Base-by-base conservation (phyloP, 1,140 invertebrate genomes). In the Lordiphosa mommai region DNA sequence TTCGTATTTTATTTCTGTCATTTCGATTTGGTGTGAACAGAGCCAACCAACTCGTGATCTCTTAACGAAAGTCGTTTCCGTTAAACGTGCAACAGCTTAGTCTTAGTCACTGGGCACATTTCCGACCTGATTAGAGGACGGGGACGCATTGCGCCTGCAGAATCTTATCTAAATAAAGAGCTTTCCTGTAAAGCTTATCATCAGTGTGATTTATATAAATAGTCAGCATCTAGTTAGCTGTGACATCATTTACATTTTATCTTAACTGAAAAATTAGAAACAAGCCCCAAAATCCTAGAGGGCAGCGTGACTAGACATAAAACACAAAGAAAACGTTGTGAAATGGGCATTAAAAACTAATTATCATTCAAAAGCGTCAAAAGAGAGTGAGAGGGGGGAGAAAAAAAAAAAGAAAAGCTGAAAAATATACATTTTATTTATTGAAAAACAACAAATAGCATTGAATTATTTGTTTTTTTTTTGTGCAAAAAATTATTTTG, bases 401-500 rank as follows among this genome's bases (percentile, higher is more conserved):
- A 23, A 27, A 30, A n/a, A 17, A 40, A 20, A 38, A 20, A n/a
- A 43, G 40, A 33, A 14, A 29, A 52, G 23, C 27, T n/a, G 6
- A 44, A 55, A 16, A 47, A 38, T 53, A 63, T 64, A 48, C 53
- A 56, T 51, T 68, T 50, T 59, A 80, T 68, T 68, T 80, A 48
- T 51, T 55, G 59, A 49, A 74, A 61, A 80, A 71, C 57, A 71
- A 68, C 68, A 82, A 71, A 61, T 33, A 63, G 23, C 66, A 76
- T 59, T 74, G 64, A 51, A 55, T 70, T 66, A 63, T 73, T 66
- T 47, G 43, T 41, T 33, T 65, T 56, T 65, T 66, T 58, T 67
- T 64, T 67, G 63, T 67, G 63, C 63, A 68, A 72, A 61, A 68
- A 74, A 73, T 70, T 44, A 61, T 61, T 68, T 71, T 51, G 76